Conservation (phyloP, 2,797 vertebrate species). For the Spondyliosoma cantharus region DNA sequence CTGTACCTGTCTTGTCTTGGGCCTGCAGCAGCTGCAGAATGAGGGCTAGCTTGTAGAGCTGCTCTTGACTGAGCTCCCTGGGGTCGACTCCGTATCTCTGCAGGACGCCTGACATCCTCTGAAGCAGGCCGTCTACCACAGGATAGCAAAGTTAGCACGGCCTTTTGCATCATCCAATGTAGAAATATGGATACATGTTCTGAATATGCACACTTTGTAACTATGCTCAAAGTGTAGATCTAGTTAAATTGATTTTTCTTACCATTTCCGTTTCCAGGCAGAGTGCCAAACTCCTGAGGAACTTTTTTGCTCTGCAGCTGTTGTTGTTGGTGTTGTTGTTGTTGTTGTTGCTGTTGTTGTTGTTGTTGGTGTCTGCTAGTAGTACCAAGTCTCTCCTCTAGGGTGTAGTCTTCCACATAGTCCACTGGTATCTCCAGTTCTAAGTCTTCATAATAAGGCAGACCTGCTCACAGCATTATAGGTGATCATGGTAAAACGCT, state of each 20-base stretch:
- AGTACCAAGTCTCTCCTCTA: slow-evolving; percentile 71
- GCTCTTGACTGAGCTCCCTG: slow-evolving; percentile 89
- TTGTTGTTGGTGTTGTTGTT: slow-evolving; percentile 22
- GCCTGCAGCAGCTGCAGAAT: slow-evolving; percentile 87
- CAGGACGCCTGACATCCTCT: slow-evolving; percentile 86
- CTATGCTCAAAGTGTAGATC: background rate
- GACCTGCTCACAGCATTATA: slow-evolving; percentile 50
- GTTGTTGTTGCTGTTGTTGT: slow-evolving; percentile 27
- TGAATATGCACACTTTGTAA: background rate
- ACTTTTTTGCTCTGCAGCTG: slow-evolving; percentile 70
- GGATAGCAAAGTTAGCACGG: background rate
- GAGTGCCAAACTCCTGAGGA: slow-evolving; percentile 72
- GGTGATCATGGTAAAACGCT: background rate
- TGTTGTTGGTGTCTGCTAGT: slow-evolving; percentile 53
- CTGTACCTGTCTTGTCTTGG: slow-evolving; percentile 81
- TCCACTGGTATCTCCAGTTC: slow-evolving; percentile 83
- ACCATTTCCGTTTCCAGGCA: slow-evolving; percentile 76
- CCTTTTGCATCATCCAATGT: background rate
- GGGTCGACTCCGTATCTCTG: slow-evolving; percentile 87
- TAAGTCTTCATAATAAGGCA: slow-evolving; percentile 83
- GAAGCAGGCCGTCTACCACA: slow-evolving; percentile 83
- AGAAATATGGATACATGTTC: background rate
- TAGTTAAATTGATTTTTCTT: slow-evolving; percentile 26
- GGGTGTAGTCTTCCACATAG: slow-evolving; percentile 83
- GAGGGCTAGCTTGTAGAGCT: slow-evolving; percentile 88